A percentile compares a stretch with the other conserved stretches of the same genome.
phyloP scores from a whole-genome alignment of 2,113 vertebrate species.

The Scomber japonicus region DNA sequence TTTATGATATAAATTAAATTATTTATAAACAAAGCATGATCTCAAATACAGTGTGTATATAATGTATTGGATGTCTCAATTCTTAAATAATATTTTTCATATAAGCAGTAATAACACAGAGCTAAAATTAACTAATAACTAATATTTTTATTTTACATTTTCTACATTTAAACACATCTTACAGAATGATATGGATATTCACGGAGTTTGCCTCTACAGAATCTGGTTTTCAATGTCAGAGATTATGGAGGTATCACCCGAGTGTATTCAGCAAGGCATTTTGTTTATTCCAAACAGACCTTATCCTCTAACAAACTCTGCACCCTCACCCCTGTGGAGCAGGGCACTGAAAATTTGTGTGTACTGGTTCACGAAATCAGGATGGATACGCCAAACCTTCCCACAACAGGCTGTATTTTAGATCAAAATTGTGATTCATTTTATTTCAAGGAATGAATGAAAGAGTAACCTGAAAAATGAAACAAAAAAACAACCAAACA shows the following conservation, averaged over 20 bases:
- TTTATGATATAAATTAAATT: not conserved
- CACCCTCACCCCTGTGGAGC: constrained; percentile 6
- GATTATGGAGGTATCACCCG: not conserved
- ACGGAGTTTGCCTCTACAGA: not conserved
- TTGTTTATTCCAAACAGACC: constrained; percentile 19
- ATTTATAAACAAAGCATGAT: not conserved
- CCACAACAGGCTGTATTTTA: constrained; percentile 9
- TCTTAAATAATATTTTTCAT: constrained; percentile 2
- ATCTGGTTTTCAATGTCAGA: constrained; percentile 31
- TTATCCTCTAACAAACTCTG: constrained; percentile 20
- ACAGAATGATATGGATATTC: not conserved
- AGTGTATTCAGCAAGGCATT: constrained; percentile 12
- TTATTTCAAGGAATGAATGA: not conserved
- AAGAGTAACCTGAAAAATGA: not conserved
- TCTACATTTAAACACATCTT: constrained; percentile 1
- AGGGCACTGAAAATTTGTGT: constrained; percentile 12
- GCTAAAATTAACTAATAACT: no score
- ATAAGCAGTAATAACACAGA: not conserved
- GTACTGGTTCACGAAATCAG: not conserved
- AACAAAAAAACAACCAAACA: not conserved
- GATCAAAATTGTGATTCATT: constrained; percentile 1
- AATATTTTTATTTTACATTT: constrained; percentile 4
- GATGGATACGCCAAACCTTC: not conserved
- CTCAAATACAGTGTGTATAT: not conserved
- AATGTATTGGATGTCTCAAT: not conserved